Evolutionary conservation across 2,797 vertebrate genomes (phyloP), one percentile per base, ranked within the genome.

Genomic region (Chaunax sp.): DNA sequence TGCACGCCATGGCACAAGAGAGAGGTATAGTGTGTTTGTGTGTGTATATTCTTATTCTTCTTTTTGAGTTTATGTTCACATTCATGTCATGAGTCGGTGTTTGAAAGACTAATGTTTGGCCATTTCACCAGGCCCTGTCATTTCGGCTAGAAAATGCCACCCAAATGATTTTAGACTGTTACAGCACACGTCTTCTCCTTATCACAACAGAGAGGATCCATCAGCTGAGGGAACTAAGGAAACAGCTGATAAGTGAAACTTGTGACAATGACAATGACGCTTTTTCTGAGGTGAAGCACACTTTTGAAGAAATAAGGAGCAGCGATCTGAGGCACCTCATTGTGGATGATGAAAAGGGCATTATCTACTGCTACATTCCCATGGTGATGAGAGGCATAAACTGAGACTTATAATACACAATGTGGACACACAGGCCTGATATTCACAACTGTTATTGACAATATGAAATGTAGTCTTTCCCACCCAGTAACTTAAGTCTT

Each of bases 301-400:
- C 19, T 16, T 12, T 74, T 0, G 94, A 97, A 0, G 94, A 97
- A 83, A 94, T 96, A 46, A 95, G 92, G 1, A 92, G 92, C 77
- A 90, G 92, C 0, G 94, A 96, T 58, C 89, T 97, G 69, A 92
- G 93, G 68, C 93, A 97, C 80, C 87, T 98, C n/a, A 94, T 97
- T 0, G 96, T 97, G 84, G 96, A 97, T 0, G 96, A 98, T 82
- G 91, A 94, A 0, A 94, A 96, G 0, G 94, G 95, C 0, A 64
- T 96, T 83, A 96, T 98, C 89, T 98, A 97, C 90, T 98, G 97
- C 84, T 98, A 95, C 0, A 94, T 98, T 69, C 97, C 97, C 65
- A 98, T 98, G 89, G 88, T 89, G 38, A 67, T 5, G 9, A 15
- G 0, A 30, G 3, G 51, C 14, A 15, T 2, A 5, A 10, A 40